Percentiles rank a stretch among this genome's conserved stretches.
These are phyloP conservation scores for Ophioninae sp. DNA, from an alignment of 2,888 invertebrate species.

Conservation along the genomic window DNA sequence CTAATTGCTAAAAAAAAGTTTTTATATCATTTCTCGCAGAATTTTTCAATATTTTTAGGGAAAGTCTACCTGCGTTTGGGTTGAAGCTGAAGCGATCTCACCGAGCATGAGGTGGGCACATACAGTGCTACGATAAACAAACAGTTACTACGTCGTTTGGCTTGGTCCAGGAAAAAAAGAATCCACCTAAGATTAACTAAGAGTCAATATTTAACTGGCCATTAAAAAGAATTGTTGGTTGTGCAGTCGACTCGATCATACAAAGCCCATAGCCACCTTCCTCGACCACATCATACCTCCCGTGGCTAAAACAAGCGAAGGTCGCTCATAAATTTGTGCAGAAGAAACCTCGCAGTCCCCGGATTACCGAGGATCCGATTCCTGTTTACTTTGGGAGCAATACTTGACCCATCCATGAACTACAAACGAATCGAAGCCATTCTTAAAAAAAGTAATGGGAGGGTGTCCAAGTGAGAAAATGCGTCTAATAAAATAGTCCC, in stretches of 20 bases:
- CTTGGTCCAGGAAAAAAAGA: constrained; percentile 63
- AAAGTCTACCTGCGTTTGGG: not conserved
- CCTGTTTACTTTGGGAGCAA: constrained; percentile 48
- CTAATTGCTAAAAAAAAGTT: not conserved
- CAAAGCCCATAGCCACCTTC: not conserved
- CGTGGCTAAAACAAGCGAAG: not conserved
- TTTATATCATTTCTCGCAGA: not conserved
- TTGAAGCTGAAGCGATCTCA: not conserved
- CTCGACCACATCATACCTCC: not conserved
- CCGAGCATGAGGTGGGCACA: not conserved
- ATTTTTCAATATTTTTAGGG: not conserved
- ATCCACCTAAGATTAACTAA: constrained; percentile 65
- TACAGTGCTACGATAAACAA: constrained; percentile 20
- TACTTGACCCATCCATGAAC: constrained; percentile 3
- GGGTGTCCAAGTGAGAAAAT: not conserved
- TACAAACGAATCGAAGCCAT: constrained; percentile 7
- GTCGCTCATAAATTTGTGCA: constrained; percentile 42
- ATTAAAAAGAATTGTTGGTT: constrained; percentile 71
- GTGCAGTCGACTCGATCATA: not conserved
- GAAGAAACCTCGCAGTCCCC: not conserved
- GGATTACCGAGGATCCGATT: constrained; percentile 42
- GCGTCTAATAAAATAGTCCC: no score
- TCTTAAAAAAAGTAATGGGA: not conserved
- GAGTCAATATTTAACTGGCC: constrained; percentile 74
- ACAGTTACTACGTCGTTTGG: constrained; percentile 65